These are phyloP conservation scores for Oxystoma pomonae DNA, from an alignment of 2,888 invertebrate genomes.

Conservation along the genomic window DNA sequence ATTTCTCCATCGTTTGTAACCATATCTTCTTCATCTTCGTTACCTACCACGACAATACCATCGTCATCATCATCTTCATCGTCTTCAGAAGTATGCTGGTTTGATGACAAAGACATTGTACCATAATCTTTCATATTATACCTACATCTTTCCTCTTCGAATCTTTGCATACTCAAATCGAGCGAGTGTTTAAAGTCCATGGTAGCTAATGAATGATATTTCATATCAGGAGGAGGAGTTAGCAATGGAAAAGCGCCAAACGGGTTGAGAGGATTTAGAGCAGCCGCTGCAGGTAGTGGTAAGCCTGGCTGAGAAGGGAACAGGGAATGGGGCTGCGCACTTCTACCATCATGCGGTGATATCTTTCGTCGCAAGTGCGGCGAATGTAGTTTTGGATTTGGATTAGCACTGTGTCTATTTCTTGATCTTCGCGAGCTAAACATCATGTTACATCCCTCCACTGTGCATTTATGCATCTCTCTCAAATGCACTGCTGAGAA, in stretches of 20 bases:
- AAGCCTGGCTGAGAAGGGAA: slow-evolving; percentile 69
- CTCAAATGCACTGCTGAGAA: slow-evolving; percentile 97
- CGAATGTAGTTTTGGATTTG: slow-evolving; percentile 96
- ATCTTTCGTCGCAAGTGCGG: slow-evolving; percentile 91
- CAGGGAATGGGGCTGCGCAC: slow-evolving; percentile 79
- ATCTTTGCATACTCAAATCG: slow-evolving; percentile 54
- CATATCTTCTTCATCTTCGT: slow-evolving; percentile 47
- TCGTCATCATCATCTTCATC: slow-evolving; percentile 69
- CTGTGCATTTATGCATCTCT: slow-evolving; percentile 99
- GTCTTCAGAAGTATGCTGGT: slow-evolving; percentile 46
- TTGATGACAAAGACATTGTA: slow-evolving; percentile 35
- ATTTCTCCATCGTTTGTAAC: slow-evolving; percentile 35
- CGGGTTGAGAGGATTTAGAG: slow-evolving; percentile 67
- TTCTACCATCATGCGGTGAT: slow-evolving; percentile 89
- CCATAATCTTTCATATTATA: slow-evolving; percentile 34
- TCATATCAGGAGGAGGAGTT: slow-evolving; percentile 64
- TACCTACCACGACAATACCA: slow-evolving; percentile 74
- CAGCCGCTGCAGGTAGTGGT: slow-evolving; percentile 57
- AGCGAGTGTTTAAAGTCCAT: slow-evolving; percentile 63
- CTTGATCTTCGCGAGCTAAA: slow-evolving; percentile 94
- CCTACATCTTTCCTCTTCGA: slow-evolving; percentile 42
- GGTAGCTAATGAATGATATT: slow-evolving; percentile 57
- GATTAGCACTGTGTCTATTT: slow-evolving; percentile 96
- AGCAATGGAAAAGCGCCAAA: slow-evolving; percentile 76
- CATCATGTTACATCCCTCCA: slow-evolving; percentile 99